Conservation (phyloP, 2,113 vertebrate genomes). For the Oenanthe oenanthe region DNA sequence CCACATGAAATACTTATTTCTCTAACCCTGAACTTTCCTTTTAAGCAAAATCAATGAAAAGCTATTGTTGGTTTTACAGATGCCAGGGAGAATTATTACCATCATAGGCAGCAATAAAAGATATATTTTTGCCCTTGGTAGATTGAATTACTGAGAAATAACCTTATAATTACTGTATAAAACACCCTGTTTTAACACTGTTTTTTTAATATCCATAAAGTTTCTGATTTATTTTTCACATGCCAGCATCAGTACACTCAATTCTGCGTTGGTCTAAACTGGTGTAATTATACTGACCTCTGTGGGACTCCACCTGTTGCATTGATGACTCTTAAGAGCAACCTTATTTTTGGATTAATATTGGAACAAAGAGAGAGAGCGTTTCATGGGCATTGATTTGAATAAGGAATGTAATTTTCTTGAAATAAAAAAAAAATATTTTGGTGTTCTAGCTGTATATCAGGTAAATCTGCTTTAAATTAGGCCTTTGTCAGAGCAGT, state of each 20-base stretch:
- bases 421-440: not conserved
- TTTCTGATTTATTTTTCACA: slow-evolving; percentile 45
- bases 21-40: slow-evolving; percentile 54
- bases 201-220: slow-evolving; percentile 45
- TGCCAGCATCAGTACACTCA: not conserved
- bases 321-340: not conserved
- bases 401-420: not conserved
- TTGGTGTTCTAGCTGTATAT: not conserved
- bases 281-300: not conserved
- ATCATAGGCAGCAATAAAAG: slow-evolving; percentile 53
- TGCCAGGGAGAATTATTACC: slow-evolving; percentile 58
- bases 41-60: slow-evolving; percentile 68
- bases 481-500: not conserved
- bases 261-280: not conserved
- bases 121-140: slow-evolving; percentile 39
- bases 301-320: not conserved
- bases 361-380: not conserved
- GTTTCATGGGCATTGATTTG: not conserved
- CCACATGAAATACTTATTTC: slow-evolving; percentile 56
- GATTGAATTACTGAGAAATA: slow-evolving; percentile 59
- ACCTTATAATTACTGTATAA: slow-evolving; percentile 58
- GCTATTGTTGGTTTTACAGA: slow-evolving; percentile 57
- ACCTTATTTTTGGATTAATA: not conserved
- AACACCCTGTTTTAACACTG: slow-evolving; percentile 22
- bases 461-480: not conserved